Conservation (phyloP, 2,797 vertebrate species). For the Hyperoplus lanceolatus region DNA sequence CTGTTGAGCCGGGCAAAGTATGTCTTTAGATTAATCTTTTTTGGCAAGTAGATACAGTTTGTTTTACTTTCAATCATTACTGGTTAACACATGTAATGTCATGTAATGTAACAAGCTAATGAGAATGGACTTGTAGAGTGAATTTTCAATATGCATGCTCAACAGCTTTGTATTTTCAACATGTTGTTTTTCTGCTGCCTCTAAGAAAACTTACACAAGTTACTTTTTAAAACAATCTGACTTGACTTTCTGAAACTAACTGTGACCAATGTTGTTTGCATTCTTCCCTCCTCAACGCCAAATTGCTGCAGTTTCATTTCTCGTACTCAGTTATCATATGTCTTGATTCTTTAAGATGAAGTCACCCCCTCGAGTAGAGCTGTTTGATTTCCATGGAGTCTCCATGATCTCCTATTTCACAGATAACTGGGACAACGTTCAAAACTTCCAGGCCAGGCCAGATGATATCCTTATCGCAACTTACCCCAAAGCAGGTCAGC, state of each 20-base stretch:
- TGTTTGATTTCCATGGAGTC: constrained; percentile 72
- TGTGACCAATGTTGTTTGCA: background rate
- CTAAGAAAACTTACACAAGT: background rate
- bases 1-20: constrained; percentile 23
- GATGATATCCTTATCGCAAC: constrained; percentile 82
- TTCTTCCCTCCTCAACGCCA: background rate
- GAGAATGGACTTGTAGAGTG: background rate
- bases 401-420: constrained; percentile 72
- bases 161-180: background rate
- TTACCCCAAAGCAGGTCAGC: constrained; percentile 81
- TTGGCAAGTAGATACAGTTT: background rate
- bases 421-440: constrained; percentile 78
- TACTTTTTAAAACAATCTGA: background rate
- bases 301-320: background rate
- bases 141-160: constrained; percentile 1
- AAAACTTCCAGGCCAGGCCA: constrained; percentile 79
- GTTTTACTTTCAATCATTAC: background rate
- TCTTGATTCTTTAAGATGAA: constrained; percentile 13
- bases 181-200: background rate
- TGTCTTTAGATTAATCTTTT: background rate
- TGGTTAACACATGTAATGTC: background rate
- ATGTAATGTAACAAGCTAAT: background rate
- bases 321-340: background rate
- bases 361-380: constrained; percentile 5
- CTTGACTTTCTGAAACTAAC: background rate